Base-by-base conservation (phyloP, 2,888 invertebrate genomes). In the Orthosia gracilis region DNA sequence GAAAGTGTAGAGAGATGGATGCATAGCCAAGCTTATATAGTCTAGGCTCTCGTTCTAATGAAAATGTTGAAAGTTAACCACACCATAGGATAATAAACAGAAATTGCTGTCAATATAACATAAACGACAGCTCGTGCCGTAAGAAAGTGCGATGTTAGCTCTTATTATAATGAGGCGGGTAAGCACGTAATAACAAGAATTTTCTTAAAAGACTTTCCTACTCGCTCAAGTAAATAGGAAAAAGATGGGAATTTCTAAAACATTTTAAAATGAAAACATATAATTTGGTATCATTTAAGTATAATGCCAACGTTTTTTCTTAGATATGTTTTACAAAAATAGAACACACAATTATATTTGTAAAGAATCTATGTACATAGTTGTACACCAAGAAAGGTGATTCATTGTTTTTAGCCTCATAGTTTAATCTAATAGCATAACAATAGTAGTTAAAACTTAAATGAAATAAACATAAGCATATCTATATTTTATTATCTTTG, bases 51-150 rank as follows among this genome's bases (percentile, higher is more conserved):
- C 64, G 72, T 82, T 84, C 45, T 82, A 79, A 87, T 88, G 83
- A 84, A 87, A 87, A 80, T 72, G 79, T 84, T 85, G 89, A 89
- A 87, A 89, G 89, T 85, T 80, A 87, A 89, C 88, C 87, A 84
- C 89, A 83, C 63, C 67, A 76, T 82, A 78, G 74, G 76, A 85
- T 86, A 84, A 84, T 84, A 82, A 85, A 83, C 73, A 73, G 65
- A 84, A 80, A 85, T 84, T 81, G 84, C 75, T 66, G 71, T 70
- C 77, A 80, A 86, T 87, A 78, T 78, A 82, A 76, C 58, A 72
- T 82, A 83, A 82, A 76, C 80, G 76, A 85, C 70, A 69, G 67
- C 78, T 79, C 82, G 80, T 78, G 78, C 73, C 57, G 55, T 64
- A 83, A 78, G 84, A 87, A 87, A 87, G 87, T 73, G 74, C 47